Base-by-base conservation (phyloP, 1,140 invertebrate species). In the Drosophila nebulosa region DNA sequence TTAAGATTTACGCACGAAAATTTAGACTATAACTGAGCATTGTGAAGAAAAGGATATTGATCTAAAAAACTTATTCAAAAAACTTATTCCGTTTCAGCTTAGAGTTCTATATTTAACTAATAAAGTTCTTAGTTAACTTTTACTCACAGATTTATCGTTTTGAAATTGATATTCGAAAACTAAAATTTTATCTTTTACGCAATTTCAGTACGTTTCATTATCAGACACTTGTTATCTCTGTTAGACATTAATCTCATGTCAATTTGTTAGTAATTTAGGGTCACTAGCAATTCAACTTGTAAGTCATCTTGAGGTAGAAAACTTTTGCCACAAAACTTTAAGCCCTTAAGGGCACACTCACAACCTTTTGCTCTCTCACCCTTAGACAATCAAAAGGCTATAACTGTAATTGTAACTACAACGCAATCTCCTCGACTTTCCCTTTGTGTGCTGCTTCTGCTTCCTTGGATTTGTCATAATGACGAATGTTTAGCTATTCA, bases 401-500 rank as follows among this genome's bases (percentile, higher is more conserved):
- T 57, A 32, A 26, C 42, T 69, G 73, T 59, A 66, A 78, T 69
- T 58, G 59, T 74, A 78, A 79, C 70, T 26, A 46, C 32, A 14
- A 73, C 69, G 52, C 35, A 36, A 3, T 4, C 6, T 12, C n/a
- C 56, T 61, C 16, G 7, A 21, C 6, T 39, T 22, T 61, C 39
- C 10, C 39, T 42, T 42, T 42, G 16, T 42, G 6, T 42, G 39
- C 14, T 16, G 16, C 39, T 30, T n/a, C n/a, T 42, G 39, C 16
- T 46, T 46, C 18, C 39, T 72, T 24, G 69, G 27, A 64, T 74
- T 18, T 79, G 78, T 62, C 78, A 69, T 85, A 85, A 85, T 86
- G 83, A 86, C 74, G 78, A 86, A 86, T 86, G 81, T 70, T 77
- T 65, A 69, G 81, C 74, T 69, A 78, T 85, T 86, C 81, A 75